Percentiles rank a stretch among this genome's conserved stretches.
These are phyloP conservation scores for Callosobruchus maculatus DNA, from an alignment of 2,888 invertebrate genomes.

Conservation along the genomic window DNA sequence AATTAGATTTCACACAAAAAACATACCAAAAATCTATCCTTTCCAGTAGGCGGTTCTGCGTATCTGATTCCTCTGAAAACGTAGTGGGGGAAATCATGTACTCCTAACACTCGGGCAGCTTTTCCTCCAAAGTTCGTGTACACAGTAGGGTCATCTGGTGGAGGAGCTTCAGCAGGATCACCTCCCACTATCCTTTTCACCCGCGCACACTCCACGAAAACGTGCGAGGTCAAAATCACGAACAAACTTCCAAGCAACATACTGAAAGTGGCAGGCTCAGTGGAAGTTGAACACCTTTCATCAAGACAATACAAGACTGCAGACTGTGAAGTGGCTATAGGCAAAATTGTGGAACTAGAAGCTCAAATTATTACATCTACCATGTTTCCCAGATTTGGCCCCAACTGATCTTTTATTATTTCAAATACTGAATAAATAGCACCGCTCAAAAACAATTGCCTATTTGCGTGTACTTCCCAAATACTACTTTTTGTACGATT, in stretches of 20 bases:
- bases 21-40: constrained; percentile 57
- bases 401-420: no score
- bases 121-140: constrained; percentile 61
- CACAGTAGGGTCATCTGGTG: constrained; percentile 68
- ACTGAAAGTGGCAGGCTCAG: no score
- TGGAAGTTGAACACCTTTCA: no score
- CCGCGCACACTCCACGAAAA: constrained; percentile 21
- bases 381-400: no score
- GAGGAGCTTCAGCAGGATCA: constrained; percentile 60
- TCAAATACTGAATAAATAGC: no score
- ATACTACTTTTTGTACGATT: no score
- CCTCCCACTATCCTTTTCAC: constrained; percentile 64
- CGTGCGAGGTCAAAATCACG: background rate
- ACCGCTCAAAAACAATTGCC: no score
- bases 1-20: background rate
- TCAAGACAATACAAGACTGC: no score
- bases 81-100: constrained; percentile 61
- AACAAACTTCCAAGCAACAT: background rate
- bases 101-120: constrained; percentile 62
- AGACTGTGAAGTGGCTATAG: no score
- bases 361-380: no score
- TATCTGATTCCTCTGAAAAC: constrained; percentile 72
- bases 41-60: constrained; percentile 58
- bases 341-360: no score
- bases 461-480: no score